Evolutionary conservation across 2,888 invertebrate species (phyloP).

Genomic region (Flexamia atlantica): DNA sequence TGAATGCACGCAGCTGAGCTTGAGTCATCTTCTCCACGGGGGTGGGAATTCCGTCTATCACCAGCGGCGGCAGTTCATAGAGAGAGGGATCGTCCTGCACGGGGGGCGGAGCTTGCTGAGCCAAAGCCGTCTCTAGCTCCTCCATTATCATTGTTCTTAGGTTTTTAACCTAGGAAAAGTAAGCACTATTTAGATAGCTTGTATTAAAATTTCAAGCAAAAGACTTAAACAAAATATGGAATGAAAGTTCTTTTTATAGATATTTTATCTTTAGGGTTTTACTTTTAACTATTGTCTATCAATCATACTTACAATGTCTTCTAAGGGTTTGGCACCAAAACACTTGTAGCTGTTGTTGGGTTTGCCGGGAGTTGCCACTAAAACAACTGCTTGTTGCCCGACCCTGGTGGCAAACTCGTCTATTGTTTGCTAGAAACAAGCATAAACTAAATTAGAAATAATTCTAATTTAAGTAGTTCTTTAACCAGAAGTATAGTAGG

Average conservation of each 20-base stretch:
- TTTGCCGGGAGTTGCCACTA: conserved; percentile 97
- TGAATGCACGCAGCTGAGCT: conserved; percentile 97
- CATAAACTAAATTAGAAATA: too few species aligned
- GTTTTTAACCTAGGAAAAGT: conserved; percentile 81
- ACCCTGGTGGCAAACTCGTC: conserved; percentile 98
- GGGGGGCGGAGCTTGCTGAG: conserved; percentile 94
- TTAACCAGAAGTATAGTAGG: too few species aligned
- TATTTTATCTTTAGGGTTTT: background rate
- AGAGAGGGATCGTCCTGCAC: conserved; percentile 93
- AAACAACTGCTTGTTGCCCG: conserved; percentile 97
- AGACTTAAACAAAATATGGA: conserved; percentile 9
- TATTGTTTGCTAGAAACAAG: conserved; percentile 91
- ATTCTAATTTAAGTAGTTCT: too few species aligned
- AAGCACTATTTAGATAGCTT: conserved; percentile 14
- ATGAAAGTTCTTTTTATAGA: background rate
- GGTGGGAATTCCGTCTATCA: conserved; percentile 98
- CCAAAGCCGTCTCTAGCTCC: conserved; percentile 94
- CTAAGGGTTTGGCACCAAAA: conserved; percentile 97
- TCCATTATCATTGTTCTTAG: conserved; percentile 95
- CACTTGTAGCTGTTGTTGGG: conserved; percentile 97
- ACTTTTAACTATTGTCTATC: too few species aligned
- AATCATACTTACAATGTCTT: conserved; percentile 91
- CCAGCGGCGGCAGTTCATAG: conserved; percentile 96
- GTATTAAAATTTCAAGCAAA: too few species aligned
- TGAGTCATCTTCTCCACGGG: conserved; percentile 99